Evolutionary conservation across 2,797 vertebrate species (phyloP).

Genomic region (Neomorphus geoffroyi): DNA sequence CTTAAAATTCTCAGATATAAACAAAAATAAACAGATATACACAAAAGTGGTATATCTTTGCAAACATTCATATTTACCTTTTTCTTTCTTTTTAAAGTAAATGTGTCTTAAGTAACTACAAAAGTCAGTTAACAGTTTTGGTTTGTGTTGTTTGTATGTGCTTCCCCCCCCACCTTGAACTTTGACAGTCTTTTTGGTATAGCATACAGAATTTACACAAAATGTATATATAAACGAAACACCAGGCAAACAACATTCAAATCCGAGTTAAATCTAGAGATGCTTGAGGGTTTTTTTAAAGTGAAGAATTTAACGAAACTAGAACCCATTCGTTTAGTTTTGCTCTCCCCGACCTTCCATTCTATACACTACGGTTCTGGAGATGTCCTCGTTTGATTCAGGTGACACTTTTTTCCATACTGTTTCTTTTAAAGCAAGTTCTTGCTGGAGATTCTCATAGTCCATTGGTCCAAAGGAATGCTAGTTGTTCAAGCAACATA

Average conservation of each 20-base stretch:
- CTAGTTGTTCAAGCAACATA: constrained; percentile 95
- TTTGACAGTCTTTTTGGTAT: constrained; percentile 60
- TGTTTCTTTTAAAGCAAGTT: constrained; percentile 97
- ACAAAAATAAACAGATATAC: constrained; percentile 32
- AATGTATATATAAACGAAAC: constrained; percentile 44
- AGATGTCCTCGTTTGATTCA: constrained; percentile 94
- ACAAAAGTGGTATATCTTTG: neutral
- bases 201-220: constrained; percentile 69
- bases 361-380: constrained; percentile 98
- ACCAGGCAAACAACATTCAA: constrained; percentile 69
- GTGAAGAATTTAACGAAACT: constrained; percentile 66
- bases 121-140: constrained; percentile 31
- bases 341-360: constrained; percentile 90
- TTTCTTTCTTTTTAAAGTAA: neutral
- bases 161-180: neutral
- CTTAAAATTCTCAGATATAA: constrained; percentile 19
- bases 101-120: constrained; percentile 24
- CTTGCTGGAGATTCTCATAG: constrained; percentile 98
- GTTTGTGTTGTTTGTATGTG: neutral
- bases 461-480: constrained; percentile 92
- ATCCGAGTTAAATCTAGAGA: constrained; percentile 70
- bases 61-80: constrained; percentile 21
- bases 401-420: constrained; percentile 97
- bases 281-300: constrained; percentile 57
- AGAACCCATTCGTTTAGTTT: constrained; percentile 74